Conservation (phyloP, 2,888 invertebrate genomes). For the Theretra japonica region DNA sequence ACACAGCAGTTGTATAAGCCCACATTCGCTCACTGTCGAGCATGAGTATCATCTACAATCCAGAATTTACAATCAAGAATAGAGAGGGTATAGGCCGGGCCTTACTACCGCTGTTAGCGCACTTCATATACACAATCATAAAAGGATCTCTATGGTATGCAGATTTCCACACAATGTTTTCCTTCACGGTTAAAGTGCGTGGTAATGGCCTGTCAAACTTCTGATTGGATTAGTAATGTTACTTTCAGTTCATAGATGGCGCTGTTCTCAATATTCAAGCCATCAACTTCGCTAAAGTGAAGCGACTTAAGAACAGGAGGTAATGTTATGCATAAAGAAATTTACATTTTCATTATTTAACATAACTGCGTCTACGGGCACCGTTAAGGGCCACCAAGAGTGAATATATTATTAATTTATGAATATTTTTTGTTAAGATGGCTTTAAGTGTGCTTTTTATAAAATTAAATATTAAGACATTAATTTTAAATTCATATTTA, state of each 20-base stretch:
- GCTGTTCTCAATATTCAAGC: constrained; percentile 3
- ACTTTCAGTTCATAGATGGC: constrained; percentile 10
- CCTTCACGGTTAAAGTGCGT: not conserved
- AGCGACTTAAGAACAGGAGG: not conserved
- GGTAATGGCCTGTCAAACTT: not conserved
- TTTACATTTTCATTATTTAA: constrained; percentile 21
- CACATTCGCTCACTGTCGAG: too few relatives aligned
- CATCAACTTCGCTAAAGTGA: not conserved
- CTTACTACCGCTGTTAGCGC: too few relatives aligned
- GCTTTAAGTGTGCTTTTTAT: not conserved
- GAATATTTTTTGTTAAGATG: not conserved
- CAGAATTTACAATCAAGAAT: too few relatives aligned
- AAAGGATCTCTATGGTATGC: too few relatives aligned
- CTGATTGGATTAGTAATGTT: not conserved
- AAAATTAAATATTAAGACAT: not conserved
- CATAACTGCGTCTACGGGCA: not conserved
- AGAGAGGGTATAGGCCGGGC: too few relatives aligned
- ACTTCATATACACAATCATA: too few relatives aligned
- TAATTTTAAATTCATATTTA: too few relatives aligned
- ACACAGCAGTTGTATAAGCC: too few relatives aligned
- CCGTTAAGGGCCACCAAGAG: not conserved
- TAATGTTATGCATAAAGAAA: constrained; percentile 24
- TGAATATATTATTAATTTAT: constrained; percentile 4
- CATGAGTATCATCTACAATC: too few relatives aligned
- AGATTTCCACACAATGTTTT: too few relatives aligned